phyloP scores from a whole-genome alignment of 2,888 invertebrate species.

The Tinea trinotella region DNA sequence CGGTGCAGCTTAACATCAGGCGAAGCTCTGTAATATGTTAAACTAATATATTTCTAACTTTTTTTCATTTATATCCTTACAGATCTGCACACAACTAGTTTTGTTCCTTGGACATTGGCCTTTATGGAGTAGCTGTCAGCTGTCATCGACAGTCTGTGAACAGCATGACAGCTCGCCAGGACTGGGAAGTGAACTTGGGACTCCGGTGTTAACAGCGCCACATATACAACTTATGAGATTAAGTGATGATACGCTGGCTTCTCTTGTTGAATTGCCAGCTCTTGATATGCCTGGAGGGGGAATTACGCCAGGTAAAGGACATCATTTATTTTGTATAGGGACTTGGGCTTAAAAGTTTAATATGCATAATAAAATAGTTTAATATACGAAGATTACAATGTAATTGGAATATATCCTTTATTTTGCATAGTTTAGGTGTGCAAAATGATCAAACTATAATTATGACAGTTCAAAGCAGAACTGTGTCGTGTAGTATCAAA shows the following conservation, averaged over 20 bases:
- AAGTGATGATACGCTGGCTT: conserved; percentile 86
- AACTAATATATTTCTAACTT: no score
- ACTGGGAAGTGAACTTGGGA: conserved; percentile 80
- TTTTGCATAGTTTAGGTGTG: no score
- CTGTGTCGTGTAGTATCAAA: no score
- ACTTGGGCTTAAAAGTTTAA: no score
- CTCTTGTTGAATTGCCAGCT: conserved; percentile 91
- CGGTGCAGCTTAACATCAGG: no score
- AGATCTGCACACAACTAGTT: conserved; percentile 89
- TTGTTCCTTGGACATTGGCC: conserved; percentile 97
- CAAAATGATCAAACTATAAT: no score
- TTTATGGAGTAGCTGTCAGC: conserved; percentile 89
- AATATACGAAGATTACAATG: no score
- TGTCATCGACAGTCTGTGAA: conserved; percentile 92
- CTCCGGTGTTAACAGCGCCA: conserved; percentile 86
- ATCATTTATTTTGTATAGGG: no score
- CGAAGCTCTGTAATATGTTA: no score
- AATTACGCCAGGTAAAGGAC: conserved; percentile 40
- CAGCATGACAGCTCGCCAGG: conserved; percentile 87
- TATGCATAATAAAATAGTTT: no score
- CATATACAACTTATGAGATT: conserved; percentile 90
- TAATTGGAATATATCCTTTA: no score
- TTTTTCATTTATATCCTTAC: conserved; percentile 24
- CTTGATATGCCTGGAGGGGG: conserved; percentile 76
- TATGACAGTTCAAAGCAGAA: no score